phyloP scores from a whole-genome alignment of 1,140 invertebrate genomes.

The Scaptomyza hsui region DNA sequence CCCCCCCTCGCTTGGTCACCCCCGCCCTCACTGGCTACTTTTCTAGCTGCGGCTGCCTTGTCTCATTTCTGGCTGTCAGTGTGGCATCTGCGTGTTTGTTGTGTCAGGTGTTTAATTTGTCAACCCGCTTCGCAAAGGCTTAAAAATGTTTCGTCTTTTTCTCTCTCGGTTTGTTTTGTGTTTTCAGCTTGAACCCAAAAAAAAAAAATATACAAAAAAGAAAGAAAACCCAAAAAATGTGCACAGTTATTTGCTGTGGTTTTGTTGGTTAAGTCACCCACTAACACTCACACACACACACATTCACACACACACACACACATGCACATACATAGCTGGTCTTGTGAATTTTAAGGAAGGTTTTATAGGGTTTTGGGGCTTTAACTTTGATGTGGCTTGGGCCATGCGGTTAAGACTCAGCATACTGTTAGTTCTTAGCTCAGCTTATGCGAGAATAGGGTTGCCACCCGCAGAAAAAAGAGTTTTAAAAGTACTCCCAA shows the following conservation, averaged over 20 bases:
- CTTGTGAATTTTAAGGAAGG: constrained; percentile 53
- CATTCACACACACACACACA: constrained; percentile 1
- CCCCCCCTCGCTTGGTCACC: neutral
- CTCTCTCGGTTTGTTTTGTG: constrained; percentile 39
- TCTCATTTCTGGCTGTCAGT: constrained; percentile 36
- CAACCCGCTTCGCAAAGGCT: constrained; percentile 46
- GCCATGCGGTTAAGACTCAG: constrained; percentile 15
- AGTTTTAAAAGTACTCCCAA: neutral
- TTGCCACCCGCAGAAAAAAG: neutral
- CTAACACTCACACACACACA: constrained; percentile 5
- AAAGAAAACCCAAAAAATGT: constrained; percentile 50
- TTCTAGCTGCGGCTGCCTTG: constrained; percentile 10
- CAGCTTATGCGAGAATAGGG: constrained; percentile 8
- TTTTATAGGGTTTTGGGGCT: constrained; percentile 45
- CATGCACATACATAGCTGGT: constrained; percentile 12
- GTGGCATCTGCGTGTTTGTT: constrained; percentile 35
- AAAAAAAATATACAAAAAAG: constrained; percentile 8
- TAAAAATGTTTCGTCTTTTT: constrained; percentile 42
- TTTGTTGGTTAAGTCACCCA: constrained; percentile 34
- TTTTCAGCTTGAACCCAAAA: constrained; percentile 20
- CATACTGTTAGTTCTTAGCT: constrained; percentile 11
- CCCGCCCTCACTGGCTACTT: neutral
- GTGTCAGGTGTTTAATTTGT: constrained; percentile 66
- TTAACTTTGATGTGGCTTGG: constrained; percentile 63
- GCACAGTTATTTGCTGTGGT: constrained; percentile 51